phyloP scores from a whole-genome alignment of 2,113 vertebrate genomes.

The Sylvilagus bachmani region DNA sequence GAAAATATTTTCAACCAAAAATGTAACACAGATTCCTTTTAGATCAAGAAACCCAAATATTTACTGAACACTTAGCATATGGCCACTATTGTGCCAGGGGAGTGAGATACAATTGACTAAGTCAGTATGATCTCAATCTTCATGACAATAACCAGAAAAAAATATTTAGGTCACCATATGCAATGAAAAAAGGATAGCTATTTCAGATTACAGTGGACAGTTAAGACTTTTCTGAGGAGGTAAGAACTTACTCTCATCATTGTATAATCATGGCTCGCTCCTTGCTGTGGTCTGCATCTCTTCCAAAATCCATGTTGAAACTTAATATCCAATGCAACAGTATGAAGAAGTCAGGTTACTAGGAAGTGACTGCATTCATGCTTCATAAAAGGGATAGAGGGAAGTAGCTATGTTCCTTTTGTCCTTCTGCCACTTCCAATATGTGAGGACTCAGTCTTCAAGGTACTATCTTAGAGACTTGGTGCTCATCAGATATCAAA shows the following conservation, averaged over 20 bases:
- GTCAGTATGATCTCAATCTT: not conserved
- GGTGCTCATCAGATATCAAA: not conserved
- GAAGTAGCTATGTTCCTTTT: not conserved
- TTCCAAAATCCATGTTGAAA: not conserved
- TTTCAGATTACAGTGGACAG: not conserved
- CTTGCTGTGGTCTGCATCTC: not conserved
- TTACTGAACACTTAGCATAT: not conserved
- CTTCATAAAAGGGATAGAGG: not conserved
- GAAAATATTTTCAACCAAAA: conserved; percentile 34
- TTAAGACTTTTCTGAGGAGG: not conserved
- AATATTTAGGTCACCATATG: not conserved
- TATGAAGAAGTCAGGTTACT: not conserved
- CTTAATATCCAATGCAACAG: not conserved
- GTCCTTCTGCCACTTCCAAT: not conserved
- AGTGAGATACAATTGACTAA: not conserved
- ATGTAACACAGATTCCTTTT: not conserved
- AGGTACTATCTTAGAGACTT: not conserved
- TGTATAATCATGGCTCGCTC: not conserved
- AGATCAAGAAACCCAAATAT: not conserved
- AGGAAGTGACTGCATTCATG: not conserved
- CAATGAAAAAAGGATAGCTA: not conserved
- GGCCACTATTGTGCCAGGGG: not conserved
- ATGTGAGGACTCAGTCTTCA: not conserved
- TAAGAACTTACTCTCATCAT: not conserved
- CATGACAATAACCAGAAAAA: not conserved